Percentiles rank a stretch among this genome's conserved stretches.
phyloP scores from a whole-genome alignment of 2,888 invertebrate genomes.

The Chrysolina haemoptera region DNA sequence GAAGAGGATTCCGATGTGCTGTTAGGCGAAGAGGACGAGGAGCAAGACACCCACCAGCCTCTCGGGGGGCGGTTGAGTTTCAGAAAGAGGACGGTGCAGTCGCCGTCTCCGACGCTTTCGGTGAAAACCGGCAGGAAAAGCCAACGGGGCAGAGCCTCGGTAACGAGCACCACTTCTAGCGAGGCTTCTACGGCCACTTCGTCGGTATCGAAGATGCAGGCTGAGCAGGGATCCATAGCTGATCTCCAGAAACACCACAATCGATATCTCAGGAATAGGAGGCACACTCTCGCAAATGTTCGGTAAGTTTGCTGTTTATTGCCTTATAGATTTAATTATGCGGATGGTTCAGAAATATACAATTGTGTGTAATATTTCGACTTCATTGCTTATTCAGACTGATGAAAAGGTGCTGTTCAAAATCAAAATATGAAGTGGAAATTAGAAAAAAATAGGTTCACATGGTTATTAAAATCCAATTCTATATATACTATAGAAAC shows the following conservation, averaged over 20 bases:
- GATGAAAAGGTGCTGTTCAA: no score
- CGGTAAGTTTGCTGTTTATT: conserved; percentile 77
- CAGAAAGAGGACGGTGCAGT: conserved; percentile 39
- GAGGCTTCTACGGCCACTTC: conserved; percentile 67
- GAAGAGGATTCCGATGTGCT: conserved; percentile 81
- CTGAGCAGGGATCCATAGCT: conserved; percentile 92
- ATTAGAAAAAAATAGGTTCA: no score
- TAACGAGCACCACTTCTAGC: conserved; percentile 61
- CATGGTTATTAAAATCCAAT: no score
- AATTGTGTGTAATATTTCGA: neutral
- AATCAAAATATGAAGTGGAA: no score
- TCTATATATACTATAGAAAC: no score
- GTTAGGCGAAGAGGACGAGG: conserved; percentile 57
- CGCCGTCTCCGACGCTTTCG: conserved; percentile 76
- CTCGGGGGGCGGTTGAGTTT: conserved; percentile 35
- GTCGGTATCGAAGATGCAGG: conserved; percentile 85
- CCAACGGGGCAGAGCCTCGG: conserved; percentile 65
- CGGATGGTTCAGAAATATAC: no score
- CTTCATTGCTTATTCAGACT: neutral
- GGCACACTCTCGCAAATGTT: conserved; percentile 93
- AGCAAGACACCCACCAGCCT: conserved; percentile 69
- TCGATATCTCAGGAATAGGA: conserved; percentile 86
- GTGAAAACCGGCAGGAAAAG: conserved; percentile 73
- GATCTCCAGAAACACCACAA: conserved; percentile 92
- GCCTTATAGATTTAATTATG: neutral